Conservation (phyloP, 2,888 invertebrate species). For the Ctena decussata region DNA sequence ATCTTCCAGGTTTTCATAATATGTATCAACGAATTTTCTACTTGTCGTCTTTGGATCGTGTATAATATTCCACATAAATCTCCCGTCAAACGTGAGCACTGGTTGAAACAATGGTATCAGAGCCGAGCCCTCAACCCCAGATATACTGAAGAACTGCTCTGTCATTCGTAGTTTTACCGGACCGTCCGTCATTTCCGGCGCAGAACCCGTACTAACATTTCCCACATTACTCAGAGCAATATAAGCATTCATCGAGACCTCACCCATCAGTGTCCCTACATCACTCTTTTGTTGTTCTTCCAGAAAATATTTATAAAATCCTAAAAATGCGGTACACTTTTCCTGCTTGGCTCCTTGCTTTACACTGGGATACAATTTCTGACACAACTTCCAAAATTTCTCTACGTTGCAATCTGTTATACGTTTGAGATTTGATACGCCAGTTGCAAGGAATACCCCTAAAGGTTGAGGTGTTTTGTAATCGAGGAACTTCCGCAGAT, state of each 20-base stretch:
- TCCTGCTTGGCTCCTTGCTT: background rate
- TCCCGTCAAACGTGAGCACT: background rate
- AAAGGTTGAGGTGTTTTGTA: background rate
- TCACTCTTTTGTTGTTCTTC: background rate
- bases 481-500: background rate
- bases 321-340: background rate
- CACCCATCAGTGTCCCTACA: background rate
- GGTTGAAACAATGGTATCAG: background rate
- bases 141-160: background rate
- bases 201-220: background rate
- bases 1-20: background rate
- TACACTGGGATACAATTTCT: background rate
- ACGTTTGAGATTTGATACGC: background rate
- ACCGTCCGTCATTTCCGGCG: background rate
- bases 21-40: background rate
- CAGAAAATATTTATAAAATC: background rate
- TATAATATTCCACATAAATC: background rate
- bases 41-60: background rate
- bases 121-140: background rate
- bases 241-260: background rate
- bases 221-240: background rate
- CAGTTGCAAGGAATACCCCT: background rate
- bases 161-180: background rate
- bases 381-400: background rate
- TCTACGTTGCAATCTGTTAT: background rate